Evolutionary conservation across 2,888 invertebrate species (phyloP).

Genomic region (Pharmacophagus antenor): DNA sequence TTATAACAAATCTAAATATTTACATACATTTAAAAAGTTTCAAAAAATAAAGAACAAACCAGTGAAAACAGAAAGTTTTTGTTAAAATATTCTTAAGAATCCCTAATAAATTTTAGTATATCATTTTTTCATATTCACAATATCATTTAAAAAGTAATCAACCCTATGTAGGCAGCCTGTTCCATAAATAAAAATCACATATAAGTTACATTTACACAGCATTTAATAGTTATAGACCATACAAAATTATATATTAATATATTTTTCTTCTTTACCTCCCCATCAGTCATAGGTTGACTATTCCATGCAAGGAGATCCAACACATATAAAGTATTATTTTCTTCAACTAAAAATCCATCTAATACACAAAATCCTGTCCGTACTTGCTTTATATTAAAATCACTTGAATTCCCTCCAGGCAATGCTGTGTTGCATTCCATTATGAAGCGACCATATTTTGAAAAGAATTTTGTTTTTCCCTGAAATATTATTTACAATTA

Average conservation of each 20-base stretch:
- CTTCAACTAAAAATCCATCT: slow-evolving; percentile 89
- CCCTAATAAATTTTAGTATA: neutral
- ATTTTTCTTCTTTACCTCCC: slow-evolving; percentile 81
- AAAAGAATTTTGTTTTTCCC: slow-evolving; percentile 86
- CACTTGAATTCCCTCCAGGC: slow-evolving; percentile 84
- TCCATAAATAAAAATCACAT: neutral
- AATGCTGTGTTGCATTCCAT: slow-evolving; percentile 83
- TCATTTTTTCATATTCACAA: neutral
- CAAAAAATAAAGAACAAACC: neutral
- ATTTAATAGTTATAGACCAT: no score
- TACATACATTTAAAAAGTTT: neutral
- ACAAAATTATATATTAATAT: no score
- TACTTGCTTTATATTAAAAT: slow-evolving; percentile 26
- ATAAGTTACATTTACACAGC: no score
- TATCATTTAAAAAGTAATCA: neutral
- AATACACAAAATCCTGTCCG: slow-evolving; percentile 83
- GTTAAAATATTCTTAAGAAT: neutral
- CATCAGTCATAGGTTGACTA: slow-evolving; percentile 84
- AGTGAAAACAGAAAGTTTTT: neutral
- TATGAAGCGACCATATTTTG: slow-evolving; percentile 82
- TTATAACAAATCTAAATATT: neutral
- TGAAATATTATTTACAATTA: slow-evolving; percentile 44
- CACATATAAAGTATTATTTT: slow-evolving; percentile 84
- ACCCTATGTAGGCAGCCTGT: neutral
- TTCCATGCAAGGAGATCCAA: slow-evolving; percentile 93